Conservation (phyloP, 2,888 invertebrate species). For the Dasysyrphus tricinctus region DNA sequence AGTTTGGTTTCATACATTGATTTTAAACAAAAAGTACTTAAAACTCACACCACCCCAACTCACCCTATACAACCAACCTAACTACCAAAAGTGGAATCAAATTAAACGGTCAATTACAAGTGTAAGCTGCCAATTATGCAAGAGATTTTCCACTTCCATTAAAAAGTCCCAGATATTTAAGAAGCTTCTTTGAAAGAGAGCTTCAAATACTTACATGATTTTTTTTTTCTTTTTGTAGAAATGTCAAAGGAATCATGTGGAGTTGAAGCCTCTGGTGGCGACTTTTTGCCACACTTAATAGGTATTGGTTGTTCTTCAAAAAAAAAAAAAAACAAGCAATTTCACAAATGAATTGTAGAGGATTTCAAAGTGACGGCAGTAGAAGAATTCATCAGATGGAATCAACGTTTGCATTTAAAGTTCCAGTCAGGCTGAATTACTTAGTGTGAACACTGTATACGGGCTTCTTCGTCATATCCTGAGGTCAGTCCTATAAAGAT, state of each 20-base stretch:
- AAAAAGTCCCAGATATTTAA: constrained; percentile 1
- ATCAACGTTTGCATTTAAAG: no score
- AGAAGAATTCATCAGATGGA: no score
- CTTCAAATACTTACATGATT: constrained; percentile 9
- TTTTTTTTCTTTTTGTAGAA: background rate
- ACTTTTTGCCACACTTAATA: background rate
- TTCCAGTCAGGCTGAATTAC: no score
- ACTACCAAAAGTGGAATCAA: constrained; percentile 14
- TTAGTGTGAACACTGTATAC: no score
- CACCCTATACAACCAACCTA: background rate
- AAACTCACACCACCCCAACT: background rate
- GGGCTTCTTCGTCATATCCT: no score
- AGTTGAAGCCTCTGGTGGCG: no score
- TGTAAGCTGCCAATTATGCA: constrained; percentile 44
- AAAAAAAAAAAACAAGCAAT: background rate
- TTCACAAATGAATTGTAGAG: no score
- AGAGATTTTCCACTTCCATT: constrained; percentile 16
- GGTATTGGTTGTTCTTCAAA: background rate
- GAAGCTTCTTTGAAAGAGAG: background rate
- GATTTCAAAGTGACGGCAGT: no score
- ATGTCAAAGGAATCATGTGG: background rate
- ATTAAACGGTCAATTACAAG: constrained; percentile 48
- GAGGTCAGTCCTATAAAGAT: no score
- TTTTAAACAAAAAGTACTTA: constrained; percentile 52
- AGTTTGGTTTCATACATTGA: constrained; percentile 37